phyloP scores from a whole-genome alignment of 2,113 vertebrate genomes.

The Apistogramma diplotaenia region DNA sequence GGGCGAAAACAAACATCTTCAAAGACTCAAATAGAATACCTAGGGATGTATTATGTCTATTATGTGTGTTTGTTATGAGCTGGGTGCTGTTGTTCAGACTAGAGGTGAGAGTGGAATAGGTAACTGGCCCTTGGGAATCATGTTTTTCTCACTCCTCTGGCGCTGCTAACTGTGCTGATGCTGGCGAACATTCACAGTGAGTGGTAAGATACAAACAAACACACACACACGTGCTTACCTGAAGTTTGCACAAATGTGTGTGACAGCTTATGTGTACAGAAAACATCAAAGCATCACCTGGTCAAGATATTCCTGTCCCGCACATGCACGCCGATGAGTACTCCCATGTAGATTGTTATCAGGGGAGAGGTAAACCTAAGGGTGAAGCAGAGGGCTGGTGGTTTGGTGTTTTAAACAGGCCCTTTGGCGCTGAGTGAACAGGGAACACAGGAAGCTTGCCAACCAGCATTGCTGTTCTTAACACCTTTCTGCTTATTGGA shows the following conservation, averaged over 20 bases:
- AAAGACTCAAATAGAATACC: conserved; percentile 17
- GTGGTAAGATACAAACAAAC: not conserved
- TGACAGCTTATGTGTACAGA: not conserved
- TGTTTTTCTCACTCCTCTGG: conserved; percentile 63
- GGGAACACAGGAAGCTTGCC: conserved; percentile 59
- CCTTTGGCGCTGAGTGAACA: conserved; percentile 63
- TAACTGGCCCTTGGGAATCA: conserved; percentile 43
- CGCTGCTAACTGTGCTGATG: conserved; percentile 26
- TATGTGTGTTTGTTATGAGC: conserved; percentile 53
- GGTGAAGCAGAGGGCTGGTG: conserved; percentile 27
- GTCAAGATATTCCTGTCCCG: not conserved
- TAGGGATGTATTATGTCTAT: not conserved
- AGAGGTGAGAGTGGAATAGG: conserved; percentile 45
- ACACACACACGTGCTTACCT: not conserved
- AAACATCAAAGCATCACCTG: conserved; percentile 25
- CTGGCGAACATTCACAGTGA: conserved; percentile 29
- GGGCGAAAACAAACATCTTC: not conserved
- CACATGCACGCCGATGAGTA: not conserved
- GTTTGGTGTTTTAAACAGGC: conserved; percentile 51
- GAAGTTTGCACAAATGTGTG: not conserved
- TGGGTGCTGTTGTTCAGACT: conserved; percentile 51
- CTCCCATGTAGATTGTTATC: conserved; percentile 6
- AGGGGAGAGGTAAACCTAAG: conserved; percentile 31
- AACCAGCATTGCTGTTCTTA: conserved; percentile 62
- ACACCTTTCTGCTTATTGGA: conserved; percentile 46